Evolutionary conservation across 2,113 vertebrate genomes (phyloP).

Genomic region (Gymnogyps californianus): DNA sequence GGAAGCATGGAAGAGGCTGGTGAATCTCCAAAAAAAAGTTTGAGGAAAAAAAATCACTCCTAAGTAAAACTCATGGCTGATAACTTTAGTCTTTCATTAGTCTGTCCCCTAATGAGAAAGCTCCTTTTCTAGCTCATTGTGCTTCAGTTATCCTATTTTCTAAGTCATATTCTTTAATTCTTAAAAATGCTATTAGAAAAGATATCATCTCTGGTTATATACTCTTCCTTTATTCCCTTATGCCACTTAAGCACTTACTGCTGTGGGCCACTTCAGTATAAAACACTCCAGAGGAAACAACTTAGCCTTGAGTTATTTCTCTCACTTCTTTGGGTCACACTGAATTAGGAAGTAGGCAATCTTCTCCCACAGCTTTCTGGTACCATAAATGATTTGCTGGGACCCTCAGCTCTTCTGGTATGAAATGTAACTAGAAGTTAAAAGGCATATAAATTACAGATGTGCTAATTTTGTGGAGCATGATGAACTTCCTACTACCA

Average conservation of each 20-base stretch:
- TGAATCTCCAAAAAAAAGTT: neutral
- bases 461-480: conserved; percentile 37
- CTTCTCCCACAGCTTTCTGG: conserved; percentile 56
- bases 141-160: conserved; percentile 66
- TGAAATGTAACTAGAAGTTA: conserved; percentile 47
- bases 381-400: conserved; percentile 58
- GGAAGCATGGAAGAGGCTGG: neutral
- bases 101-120: conserved; percentile 55
- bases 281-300: conserved; percentile 69
- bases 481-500: neutral
- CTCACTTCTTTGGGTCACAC: conserved; percentile 66
- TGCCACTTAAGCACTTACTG: conserved; percentile 74
- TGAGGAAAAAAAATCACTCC: neutral
- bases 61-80: neutral
- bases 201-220: conserved; percentile 66
- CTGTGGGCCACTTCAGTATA: conserved; percentile 61
- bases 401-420: conserved; percentile 31
- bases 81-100: conserved; percentile 1
- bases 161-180: conserved; percentile 65
- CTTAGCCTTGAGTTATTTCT: conserved; percentile 68
- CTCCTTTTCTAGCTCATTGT: conserved; percentile 69
- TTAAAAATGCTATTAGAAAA: conserved; percentile 73
- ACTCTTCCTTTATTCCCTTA: conserved; percentile 64
- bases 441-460: conserved; percentile 58
- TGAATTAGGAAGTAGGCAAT: conserved; percentile 64